Evolutionary conservation across 2,797 vertebrate genomes (phyloP).

Genomic region (Momotus momota): DNA sequence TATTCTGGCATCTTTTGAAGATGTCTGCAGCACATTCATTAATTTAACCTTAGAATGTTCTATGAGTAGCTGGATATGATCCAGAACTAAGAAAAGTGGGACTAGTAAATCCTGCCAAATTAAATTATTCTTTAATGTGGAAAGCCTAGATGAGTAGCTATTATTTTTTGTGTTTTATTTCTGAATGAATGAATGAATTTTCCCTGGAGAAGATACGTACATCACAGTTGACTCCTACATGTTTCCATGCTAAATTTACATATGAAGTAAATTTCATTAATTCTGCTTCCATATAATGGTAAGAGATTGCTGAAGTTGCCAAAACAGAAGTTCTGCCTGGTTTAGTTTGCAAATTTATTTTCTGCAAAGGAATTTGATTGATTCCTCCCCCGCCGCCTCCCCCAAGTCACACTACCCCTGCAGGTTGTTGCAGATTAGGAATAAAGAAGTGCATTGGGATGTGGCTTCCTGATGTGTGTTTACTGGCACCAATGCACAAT

Average conservation of each 20-base stretch:
- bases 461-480: not conserved
- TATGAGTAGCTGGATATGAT: not conserved
- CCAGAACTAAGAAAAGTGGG: not conserved
- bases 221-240: not conserved
- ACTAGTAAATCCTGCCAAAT: not conserved
- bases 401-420: rapidly evolving
- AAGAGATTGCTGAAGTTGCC: not conserved
- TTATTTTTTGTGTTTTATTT: not conserved
- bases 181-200: not conserved
- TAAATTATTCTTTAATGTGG: not conserved
- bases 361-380: not conserved
- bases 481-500: rapidly evolving
- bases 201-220: rapidly evolving
- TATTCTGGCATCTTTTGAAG: not conserved
- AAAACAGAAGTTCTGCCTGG: not conserved
- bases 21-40: not conserved
- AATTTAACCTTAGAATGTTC: not conserved
- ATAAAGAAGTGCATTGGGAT: not conserved
- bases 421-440: not conserved
- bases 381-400: no score
- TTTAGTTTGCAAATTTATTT: not conserved
- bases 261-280: not conserved
- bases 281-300: not conserved
- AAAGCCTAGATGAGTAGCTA: not conserved
- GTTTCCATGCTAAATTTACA: not conserved